Evolutionary conservation across 2,888 invertebrate genomes (phyloP), one percentile per base, ranked within the genome.

Genomic region (Nemoura dubitans): DNA sequence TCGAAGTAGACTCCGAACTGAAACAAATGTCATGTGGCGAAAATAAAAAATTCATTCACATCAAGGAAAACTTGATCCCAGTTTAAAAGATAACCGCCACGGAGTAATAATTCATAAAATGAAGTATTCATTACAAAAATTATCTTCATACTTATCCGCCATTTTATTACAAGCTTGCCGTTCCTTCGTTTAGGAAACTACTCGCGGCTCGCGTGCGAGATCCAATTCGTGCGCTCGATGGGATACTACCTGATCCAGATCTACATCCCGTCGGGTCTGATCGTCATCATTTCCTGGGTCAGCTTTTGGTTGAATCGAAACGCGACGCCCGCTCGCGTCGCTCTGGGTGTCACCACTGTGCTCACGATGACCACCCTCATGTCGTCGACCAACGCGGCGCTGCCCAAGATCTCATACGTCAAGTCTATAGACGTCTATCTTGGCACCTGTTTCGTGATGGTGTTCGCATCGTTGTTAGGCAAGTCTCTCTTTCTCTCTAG

Each of bases 391-490:
- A 98, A 98, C 92, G 97, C 98, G 89, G 97, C 97, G 90, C 95
- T 99, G 92, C 99, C 99, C 90, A 98, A 99, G 94, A 98, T 98
- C 91, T 98, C 98, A 89, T 98, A 98, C 93, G 98, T 98, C 92
- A 98, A 98, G 93, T 97, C 97, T 90, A 98, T 98, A 92, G 98
- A 98, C 93, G 98, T 98, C 90, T 98, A 98, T 93, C 94, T 98
- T 93, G 98, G 98, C 91, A 98, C 98, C 91, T 98, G 98, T 94
- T 98, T 98, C 96, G 97, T 98, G 92, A 98, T 98, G 98, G 98
- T 98, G 91, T 98, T 98, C 94, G 98, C 98, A 90, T 98, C 98
- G 92, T 94, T 99, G 91, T 93, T 99, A 93, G 98, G 97, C 97
- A 94, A 95, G 93, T 92, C 81, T 43, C 16, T 29, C 29, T 59